Evolutionary conservation across 2,888 invertebrate genomes (phyloP).

Genomic region (Chesias legatella): DNA sequence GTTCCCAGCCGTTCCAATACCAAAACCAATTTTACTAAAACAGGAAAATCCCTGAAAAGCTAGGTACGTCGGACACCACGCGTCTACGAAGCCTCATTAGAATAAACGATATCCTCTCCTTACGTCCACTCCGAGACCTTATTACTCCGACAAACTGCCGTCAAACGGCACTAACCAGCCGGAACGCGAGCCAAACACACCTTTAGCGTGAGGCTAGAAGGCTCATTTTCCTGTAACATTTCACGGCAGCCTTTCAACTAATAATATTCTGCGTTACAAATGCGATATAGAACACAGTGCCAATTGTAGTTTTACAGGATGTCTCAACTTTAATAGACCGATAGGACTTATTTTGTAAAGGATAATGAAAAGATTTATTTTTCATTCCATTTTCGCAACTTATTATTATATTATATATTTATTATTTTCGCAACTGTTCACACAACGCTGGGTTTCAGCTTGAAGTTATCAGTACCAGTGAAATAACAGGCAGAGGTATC

Average conservation of each 20-base stretch:
- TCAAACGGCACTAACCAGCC: constrained; percentile 63
- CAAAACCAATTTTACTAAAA: constrained; percentile 23
- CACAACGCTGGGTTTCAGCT: too few relatives aligned
- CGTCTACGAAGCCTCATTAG: constrained; percentile 73
- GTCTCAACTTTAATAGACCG: too few relatives aligned
- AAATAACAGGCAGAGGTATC: too few relatives aligned
- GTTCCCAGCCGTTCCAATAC: constrained; percentile 9
- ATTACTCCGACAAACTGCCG: constrained; percentile 78
- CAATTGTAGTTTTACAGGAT: constrained; percentile 11
- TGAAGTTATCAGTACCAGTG: too few relatives aligned
- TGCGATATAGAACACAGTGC: constrained; percentile 49
- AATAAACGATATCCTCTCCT: constrained; percentile 80
- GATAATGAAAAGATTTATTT: too few relatives aligned
- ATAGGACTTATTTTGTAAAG: too few relatives aligned
- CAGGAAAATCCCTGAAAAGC: constrained; percentile 33
- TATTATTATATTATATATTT: too few relatives aligned
- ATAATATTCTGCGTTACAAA: constrained; percentile 45
- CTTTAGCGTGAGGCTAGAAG: constrained; percentile 41
- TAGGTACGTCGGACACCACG: constrained; percentile 49
- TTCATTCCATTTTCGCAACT: too few relatives aligned
- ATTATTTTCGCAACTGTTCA: too few relatives aligned
- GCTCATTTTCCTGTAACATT: constrained; percentile 33
- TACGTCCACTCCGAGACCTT: constrained; percentile 78
- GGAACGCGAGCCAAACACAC: constrained; percentile 28
- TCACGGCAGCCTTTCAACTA: constrained; percentile 19